Conservation (phyloP, 2,797 vertebrate species). For the Coregonus suidteri region DNA sequence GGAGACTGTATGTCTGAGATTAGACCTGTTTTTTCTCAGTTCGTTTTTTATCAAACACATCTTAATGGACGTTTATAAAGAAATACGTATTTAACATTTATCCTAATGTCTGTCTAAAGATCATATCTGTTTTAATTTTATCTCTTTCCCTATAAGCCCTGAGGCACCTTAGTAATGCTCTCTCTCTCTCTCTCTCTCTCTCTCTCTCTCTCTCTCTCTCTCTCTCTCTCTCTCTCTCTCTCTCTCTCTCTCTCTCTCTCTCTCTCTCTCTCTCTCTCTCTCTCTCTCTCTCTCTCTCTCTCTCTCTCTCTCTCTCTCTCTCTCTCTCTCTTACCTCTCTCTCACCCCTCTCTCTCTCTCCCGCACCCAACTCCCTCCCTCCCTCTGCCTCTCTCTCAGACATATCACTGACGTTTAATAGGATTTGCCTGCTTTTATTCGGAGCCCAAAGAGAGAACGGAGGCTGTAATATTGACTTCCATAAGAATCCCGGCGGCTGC, state of each 20-base stretch:
- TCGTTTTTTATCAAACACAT: too few relatives aligned
- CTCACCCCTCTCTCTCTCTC: neutral
- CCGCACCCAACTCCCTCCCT: neutral
- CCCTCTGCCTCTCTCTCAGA: neutral
- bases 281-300: too few relatives aligned
- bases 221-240: too few relatives aligned
- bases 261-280: neutral
- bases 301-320: too few relatives aligned
- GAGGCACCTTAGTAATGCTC: too few relatives aligned
- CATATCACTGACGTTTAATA: neutral
- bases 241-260: neutral
- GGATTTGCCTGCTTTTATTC: neutral
- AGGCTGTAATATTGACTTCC: slow-evolving; percentile 6
- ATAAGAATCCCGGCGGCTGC: neutral
- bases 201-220: too few relatives aligned
- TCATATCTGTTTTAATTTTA: neutral
- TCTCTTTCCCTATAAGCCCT: neutral
- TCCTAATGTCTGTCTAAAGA: too few relatives aligned
- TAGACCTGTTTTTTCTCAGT: too few relatives aligned
- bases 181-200: too few relatives aligned
- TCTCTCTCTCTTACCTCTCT: neutral
- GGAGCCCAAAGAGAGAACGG: neutral
- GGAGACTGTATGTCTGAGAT: too few relatives aligned
- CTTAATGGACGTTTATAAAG: too few relatives aligned
- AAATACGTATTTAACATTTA: too few relatives aligned